A percentile compares a stretch with the other conserved stretches of the same genome.
Evolutionary conservation across 2,113 vertebrate genomes (phyloP).

Genomic region (Anolis sagrei): DNA sequence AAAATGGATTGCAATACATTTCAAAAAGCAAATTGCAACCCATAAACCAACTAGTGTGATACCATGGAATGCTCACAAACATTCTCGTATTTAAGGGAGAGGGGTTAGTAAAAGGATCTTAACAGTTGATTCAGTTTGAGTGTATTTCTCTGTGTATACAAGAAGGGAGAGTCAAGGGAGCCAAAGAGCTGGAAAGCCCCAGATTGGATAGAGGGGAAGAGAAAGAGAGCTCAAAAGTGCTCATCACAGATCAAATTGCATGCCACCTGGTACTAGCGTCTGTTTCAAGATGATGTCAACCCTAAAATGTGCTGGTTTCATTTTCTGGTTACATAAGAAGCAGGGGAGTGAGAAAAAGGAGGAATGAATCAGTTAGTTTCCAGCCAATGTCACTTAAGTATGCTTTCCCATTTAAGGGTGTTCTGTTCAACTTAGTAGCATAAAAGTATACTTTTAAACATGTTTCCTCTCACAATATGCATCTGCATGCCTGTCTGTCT

Average conservation of each 20-base stretch:
- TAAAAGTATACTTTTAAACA: neutral
- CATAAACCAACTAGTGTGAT: too few species aligned
- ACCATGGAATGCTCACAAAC: too few species aligned
- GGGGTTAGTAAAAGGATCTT: too few species aligned
- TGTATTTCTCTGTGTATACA: too few species aligned
- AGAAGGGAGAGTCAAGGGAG: neutral
- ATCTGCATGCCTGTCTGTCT: neutral
- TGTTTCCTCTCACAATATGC: neutral
- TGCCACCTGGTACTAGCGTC: neutral
- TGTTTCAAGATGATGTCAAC: neutral
- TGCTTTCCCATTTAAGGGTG: neutral
- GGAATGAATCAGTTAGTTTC: neutral
- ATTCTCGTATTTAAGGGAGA: too few species aligned
- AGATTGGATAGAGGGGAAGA: neutral
- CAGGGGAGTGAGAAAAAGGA: neutral
- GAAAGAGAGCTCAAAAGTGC: neutral
- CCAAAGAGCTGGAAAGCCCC: neutral
- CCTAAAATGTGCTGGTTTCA: too few species aligned
- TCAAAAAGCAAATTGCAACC: too few species aligned
- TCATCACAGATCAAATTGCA: neutral
- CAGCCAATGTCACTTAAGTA: neutral
- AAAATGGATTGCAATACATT: too few species aligned
- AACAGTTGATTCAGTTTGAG: too few species aligned
- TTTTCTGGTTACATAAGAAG: constrained; percentile 2
- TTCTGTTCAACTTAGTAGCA: neutral